Conservation (phyloP, 1,140 invertebrate species). For the Streblospio benedicti region DNA sequence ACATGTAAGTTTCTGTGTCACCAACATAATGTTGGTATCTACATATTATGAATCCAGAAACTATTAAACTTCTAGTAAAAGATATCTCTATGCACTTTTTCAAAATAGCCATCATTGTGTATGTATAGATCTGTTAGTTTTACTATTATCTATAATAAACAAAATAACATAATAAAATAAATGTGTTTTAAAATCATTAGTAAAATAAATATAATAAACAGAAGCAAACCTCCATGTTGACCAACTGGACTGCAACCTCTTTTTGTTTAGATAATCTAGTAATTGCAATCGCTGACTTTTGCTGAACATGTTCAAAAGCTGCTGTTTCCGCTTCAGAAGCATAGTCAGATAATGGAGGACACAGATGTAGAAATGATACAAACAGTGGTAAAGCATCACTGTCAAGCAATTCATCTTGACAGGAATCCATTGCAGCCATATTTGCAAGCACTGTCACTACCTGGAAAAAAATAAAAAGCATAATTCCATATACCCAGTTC, state of each 20-base stretch:
- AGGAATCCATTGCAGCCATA: slow-evolving; percentile 60
- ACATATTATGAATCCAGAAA: too few species aligned
- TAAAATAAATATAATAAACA: background rate
- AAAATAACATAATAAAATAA: background rate
- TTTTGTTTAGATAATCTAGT: slow-evolving; percentile 67
- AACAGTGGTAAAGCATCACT: slow-evolving; percentile 60
- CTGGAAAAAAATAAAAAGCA: slow-evolving; percentile 31
- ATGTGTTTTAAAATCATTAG: background rate
- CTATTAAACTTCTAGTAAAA: slow-evolving; percentile 8
- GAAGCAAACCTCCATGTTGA: slow-evolving; percentile 60
- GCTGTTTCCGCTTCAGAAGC: slow-evolving; percentile 52
- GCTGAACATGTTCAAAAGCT: slow-evolving; percentile 67
- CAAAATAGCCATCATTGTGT: too few species aligned
- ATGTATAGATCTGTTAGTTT: too few species aligned
- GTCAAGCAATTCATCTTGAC: slow-evolving; percentile 53
- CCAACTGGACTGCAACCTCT: slow-evolving; percentile 63
- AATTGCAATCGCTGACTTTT: slow-evolving; percentile 75
- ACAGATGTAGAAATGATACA: slow-evolving; percentile 64
- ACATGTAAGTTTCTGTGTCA: too few species aligned
- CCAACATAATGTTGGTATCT: too few species aligned
- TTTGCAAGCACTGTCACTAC: slow-evolving; percentile 70
- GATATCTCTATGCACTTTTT: background rate
- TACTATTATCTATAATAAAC: background rate
- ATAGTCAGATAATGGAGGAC: slow-evolving; percentile 53
- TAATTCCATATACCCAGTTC: background rate